A percentile compares a stretch with the other conserved stretches of the same genome.
Evolutionary conservation across 2,888 invertebrate genomes (phyloP).

Genomic region (Rhamphomyia laevipes): DNA sequence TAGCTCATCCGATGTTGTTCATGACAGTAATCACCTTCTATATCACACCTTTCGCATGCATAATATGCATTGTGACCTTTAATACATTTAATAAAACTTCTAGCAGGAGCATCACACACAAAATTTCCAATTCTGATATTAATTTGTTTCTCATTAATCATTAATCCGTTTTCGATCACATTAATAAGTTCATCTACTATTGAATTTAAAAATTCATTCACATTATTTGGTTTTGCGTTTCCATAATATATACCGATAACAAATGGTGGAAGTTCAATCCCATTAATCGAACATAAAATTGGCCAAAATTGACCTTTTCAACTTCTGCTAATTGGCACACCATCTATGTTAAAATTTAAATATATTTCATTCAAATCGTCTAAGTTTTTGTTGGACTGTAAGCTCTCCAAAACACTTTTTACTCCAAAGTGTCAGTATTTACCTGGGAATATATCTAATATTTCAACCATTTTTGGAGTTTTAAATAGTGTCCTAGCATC

Average conservation of each 20-base stretch:
- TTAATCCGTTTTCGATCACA: neutral
- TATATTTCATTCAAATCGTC: too few relatives aligned
- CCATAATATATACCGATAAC: conserved; percentile 6
- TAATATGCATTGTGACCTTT: conserved; percentile 4
- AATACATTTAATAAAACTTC: conserved; percentile 2
- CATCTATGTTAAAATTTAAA: conserved; percentile 6
- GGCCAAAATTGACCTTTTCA: conserved; percentile 6
- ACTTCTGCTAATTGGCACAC: conserved; percentile 3
- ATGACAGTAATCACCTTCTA: conserved; percentile 3
- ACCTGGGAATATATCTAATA: too few relatives aligned
- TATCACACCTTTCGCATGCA: conserved; percentile 4
- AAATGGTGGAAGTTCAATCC: neutral
- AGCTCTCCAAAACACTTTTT: too few relatives aligned
- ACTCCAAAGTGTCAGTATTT: too few relatives aligned
- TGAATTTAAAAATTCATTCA: neutral
- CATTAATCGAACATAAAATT: neutral
- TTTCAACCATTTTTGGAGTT: too few relatives aligned
- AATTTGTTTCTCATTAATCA: neutral
- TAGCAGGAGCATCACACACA: too few relatives aligned
- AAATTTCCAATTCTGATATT: conserved; percentile 2
- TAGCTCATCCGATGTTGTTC: neutral
- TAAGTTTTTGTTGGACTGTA: too few relatives aligned
- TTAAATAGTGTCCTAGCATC: too few relatives aligned
- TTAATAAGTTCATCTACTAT: conserved; percentile 2
- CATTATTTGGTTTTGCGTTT: neutral